phyloP scores from a whole-genome alignment of 2,113 vertebrate species.

The Okapia johnstoni region DNA sequence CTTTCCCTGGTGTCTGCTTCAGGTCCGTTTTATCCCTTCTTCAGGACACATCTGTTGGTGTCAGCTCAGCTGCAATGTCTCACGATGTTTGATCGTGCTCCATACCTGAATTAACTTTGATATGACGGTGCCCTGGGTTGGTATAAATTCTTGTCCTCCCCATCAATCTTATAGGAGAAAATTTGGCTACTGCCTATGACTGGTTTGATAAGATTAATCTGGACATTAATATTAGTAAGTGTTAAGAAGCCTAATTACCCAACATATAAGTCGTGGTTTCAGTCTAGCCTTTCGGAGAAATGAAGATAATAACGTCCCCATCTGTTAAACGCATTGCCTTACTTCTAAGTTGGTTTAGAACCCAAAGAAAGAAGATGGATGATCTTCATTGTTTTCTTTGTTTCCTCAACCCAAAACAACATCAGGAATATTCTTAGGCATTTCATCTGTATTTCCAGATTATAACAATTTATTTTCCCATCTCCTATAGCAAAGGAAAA shows the following conservation, averaged over 20 bases:
- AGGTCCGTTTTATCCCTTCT: not conserved
- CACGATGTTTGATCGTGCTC: not conserved
- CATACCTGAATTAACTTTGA: not conserved
- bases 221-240: not conserved
- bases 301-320: no score
- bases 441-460: not conserved
- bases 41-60: not conserved
- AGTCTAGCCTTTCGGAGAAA: not conserved
- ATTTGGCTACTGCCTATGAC: not conserved
- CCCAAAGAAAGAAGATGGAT: not conserved
- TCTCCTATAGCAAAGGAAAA: not conserved
- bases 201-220: not conserved
- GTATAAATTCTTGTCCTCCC: not conserved
- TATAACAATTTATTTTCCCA: not conserved
- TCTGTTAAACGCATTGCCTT: not conserved
- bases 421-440: not conserved
- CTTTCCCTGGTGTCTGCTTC: not conserved
- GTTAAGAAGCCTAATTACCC: not conserved
- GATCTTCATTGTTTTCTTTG: not conserved
- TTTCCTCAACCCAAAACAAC: not conserved
- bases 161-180: not conserved
- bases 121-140: accelerated
- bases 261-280: not conserved
- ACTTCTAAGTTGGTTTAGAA: not conserved
- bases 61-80: not conserved